Base-by-base conservation (phyloP, 2,888 invertebrate species). In the Trichopria drosophilae region DNA sequence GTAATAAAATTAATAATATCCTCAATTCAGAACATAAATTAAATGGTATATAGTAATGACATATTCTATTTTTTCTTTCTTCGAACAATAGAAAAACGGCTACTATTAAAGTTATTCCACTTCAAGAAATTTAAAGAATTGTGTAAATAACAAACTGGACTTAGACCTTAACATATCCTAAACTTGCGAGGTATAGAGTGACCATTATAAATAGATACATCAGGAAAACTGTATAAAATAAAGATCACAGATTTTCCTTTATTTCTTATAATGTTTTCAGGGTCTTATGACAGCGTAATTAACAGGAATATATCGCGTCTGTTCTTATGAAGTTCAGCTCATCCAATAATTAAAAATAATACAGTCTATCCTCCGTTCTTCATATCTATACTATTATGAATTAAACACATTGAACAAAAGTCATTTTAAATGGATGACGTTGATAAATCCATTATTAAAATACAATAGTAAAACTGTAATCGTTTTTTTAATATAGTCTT, bases 321-420 rank as follows among this genome's bases (percentile, higher is more conserved):
- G 44, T 48, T 48, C 47, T 40, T 48, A 43, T 20, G 23, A 23
- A 48, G 44, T 44, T 40, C 26, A 20, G 40, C 39, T 48, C 7
- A 9, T 42, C 37, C 53, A 50, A 49, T 37, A 49, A 45, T 45
- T 41, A 53, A 61, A 43, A 51, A 53, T 60, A 67, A 66, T 68
- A 65, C 66, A 68, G 64, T 68, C 65, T 64, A 62, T 67, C 62
- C 64, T 70, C 65, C 69, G 65, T 69, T 67, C 67, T 67, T 65
- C 65, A 63, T 59, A 56, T 64, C 66, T 68, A 69, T 68, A 66
- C 62, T 66, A 65, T 45, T 60, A 61, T 58, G 55, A 66, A 65
- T 60, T 60, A 65, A 61, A 61, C 61, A 57, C 61, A 61, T 65
- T 64, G 58, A 61, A 59, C 58, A 56, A 53, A 58, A 54, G 53